Conservation (phyloP, 2,888 invertebrate species). For the Eulithis prunata region DNA sequence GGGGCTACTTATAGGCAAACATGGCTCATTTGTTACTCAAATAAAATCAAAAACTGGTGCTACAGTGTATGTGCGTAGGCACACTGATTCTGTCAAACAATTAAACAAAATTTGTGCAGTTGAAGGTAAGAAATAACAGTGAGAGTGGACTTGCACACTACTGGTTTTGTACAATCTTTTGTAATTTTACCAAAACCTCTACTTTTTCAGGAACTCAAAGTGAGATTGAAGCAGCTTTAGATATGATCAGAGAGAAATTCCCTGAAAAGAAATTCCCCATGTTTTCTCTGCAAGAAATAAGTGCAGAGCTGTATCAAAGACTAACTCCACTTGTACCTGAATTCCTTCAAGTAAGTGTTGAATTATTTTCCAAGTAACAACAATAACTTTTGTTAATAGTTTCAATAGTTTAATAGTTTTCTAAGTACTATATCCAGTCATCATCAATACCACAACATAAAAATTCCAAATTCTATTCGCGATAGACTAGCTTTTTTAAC, state of each 20-base stretch:
- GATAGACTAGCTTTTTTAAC: too few species aligned
- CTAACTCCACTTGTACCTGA: constrained; percentile 81
- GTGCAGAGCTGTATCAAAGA: constrained; percentile 80
- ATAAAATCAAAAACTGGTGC: constrained; percentile 92
- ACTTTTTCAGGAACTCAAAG: constrained; percentile 85
- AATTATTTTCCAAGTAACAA: background rate
- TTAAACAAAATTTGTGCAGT: constrained; percentile 90
- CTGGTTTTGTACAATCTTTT: too few species aligned
- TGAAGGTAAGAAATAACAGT: constrained; percentile 84
- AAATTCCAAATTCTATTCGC: too few species aligned
- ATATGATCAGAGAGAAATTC: constrained; percentile 93
- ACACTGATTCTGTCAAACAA: constrained; percentile 88
- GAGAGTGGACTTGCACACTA: background rate
- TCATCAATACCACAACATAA: too few species aligned
- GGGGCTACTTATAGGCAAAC: constrained; percentile 94
- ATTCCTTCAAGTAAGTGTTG: constrained; percentile 81
- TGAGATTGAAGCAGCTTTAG: constrained; percentile 92
- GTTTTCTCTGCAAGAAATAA: constrained; percentile 87
- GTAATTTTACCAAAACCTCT: constrained; percentile 3
- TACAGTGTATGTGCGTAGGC: constrained; percentile 90
- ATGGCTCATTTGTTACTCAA: constrained; percentile 91
- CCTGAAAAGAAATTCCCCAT: constrained; percentile 92
- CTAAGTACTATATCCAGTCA: too few species aligned
- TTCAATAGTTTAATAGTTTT: too few species aligned
- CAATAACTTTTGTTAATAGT: too few species aligned